Base-by-base conservation (phyloP, 2,113 vertebrate species). In the Mungos mungo region DNA sequence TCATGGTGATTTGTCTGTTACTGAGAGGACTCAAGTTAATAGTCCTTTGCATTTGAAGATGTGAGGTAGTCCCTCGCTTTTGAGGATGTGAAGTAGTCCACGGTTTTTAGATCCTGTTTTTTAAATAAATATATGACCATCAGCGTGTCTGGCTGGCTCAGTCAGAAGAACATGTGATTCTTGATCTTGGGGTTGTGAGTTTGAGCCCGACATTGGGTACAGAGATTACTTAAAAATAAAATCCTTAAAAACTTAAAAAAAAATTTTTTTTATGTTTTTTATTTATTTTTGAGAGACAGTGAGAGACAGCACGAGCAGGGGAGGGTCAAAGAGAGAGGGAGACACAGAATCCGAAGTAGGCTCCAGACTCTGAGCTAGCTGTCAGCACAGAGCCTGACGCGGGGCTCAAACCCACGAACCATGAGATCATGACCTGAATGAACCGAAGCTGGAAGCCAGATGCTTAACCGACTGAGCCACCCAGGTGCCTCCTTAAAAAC, bases 1-100 rank as follows among this genome's bases (percentile, higher is more conserved):
- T 97, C n/a, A 35, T 31, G 41, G 21, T 96, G 65, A 77, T 80
- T 90, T 93, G 31, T 80, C 60, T 92, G 60, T 74, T 92, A 79
- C 47, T 83, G 82, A 83, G 87, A 91, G 54, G 74, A 82, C 79
- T 96, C 45, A 71, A 71, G 52, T 7, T 74, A 80, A 96, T 86
- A 95, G 14, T 87, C 31, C 35, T 31, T 85, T 84, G 14, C 45
- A 66, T 96, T 90, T 98, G 38, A 71, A 31, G 38, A 84, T 91
- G 25, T 90, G n/a, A 95, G 76, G 80, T 82, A 95, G 38, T 82
- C 25, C 45, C 47, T 50, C 12, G 47, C 47, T 50, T 50, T 50
- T 50, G 47, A 84, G n/a, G 35, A 83, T 91, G 18, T 90, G n/a
- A 94, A 80, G 80, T 82, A 93, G 38, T 82, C 25, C 47, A 63